phyloP scores from a whole-genome alignment of 35 echinoderm and acorn worm species.

The Apostichopus californicus region DNA sequence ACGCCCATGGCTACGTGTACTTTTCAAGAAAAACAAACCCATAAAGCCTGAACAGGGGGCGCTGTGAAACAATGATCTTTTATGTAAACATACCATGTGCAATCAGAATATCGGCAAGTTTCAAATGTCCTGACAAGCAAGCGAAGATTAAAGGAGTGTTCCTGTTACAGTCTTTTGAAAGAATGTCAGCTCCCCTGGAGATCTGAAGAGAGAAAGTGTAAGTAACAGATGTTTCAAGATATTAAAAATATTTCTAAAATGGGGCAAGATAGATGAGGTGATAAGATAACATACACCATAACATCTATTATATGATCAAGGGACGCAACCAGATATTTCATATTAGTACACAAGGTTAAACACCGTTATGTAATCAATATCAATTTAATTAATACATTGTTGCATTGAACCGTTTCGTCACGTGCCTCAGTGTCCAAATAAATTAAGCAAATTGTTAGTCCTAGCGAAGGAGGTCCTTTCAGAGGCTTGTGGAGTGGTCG shows the following conservation, averaged over 20 bases:
- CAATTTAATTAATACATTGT: not conserved
- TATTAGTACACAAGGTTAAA: not conserved
- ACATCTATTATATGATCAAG: too few species aligned
- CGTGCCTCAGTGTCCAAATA: too few species aligned
- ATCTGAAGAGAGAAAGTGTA: not conserved
- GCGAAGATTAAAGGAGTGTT: conserved; percentile 34
- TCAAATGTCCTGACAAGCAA: not conserved
- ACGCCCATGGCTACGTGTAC: too few species aligned
- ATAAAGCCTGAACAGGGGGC: too few species aligned
- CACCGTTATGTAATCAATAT: not conserved
- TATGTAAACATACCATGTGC: not conserved
- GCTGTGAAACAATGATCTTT: not conserved
- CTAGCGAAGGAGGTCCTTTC: too few species aligned
- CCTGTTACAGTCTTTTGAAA: conserved; percentile 15
- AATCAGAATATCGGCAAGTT: conserved; percentile 1
- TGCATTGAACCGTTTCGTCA: not conserved
- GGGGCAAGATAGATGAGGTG: too few species aligned
- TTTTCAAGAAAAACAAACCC: too few species aligned
- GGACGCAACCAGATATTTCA: too few species aligned
- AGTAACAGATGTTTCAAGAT: not conserved
- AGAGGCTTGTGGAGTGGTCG: too few species aligned
- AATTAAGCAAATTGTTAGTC: too few species aligned
- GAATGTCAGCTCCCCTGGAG: conserved; percentile 1
- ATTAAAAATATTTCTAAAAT: too few species aligned
- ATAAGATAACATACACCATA: too few species aligned